Conservation (phyloP, 2,797 vertebrate genomes). For the Linurgus olivaceus region DNA sequence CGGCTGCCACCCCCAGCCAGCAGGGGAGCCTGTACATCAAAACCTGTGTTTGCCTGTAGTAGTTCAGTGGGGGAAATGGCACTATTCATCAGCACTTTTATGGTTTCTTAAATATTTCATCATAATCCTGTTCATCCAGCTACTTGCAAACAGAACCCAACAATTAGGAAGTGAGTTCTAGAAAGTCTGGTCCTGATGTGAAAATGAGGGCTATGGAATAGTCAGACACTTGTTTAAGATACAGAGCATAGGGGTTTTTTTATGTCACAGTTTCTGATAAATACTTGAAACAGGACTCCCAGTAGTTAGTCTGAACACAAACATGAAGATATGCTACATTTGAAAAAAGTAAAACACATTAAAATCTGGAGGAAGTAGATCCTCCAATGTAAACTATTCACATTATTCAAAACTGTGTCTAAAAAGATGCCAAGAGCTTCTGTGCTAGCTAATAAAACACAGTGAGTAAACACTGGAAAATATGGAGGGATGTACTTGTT, state of each 20-base stretch:
- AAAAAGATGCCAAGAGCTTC: not conserved
- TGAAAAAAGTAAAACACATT: not conserved
- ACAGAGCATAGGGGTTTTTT: not conserved
- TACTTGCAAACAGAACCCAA: not conserved
- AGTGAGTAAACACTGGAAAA: not conserved
- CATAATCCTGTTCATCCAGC: not conserved
- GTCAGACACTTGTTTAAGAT: not conserved
- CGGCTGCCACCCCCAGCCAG: rapidly evolving
- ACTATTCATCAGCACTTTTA: not conserved
- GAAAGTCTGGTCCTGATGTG: not conserved
- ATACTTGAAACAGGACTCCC: not conserved
- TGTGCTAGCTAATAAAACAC: not conserved
- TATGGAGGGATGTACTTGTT: not conserved
- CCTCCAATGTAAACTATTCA: not conserved
- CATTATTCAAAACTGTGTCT: not conserved
- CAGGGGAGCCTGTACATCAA: not conserved
- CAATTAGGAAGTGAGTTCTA: not conserved
- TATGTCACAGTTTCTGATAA: not conserved
- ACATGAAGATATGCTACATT: not conserved
- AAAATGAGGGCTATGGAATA: not conserved
- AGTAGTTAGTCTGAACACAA: not conserved
- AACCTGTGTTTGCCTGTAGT: not conserved
- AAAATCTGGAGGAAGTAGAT: not conserved
- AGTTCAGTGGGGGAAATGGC: not conserved
- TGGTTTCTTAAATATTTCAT: not conserved